Evolutionary conservation across 2,888 invertebrate genomes (phyloP).

Genomic region (Aphidoletes aphidimyza): DNA sequence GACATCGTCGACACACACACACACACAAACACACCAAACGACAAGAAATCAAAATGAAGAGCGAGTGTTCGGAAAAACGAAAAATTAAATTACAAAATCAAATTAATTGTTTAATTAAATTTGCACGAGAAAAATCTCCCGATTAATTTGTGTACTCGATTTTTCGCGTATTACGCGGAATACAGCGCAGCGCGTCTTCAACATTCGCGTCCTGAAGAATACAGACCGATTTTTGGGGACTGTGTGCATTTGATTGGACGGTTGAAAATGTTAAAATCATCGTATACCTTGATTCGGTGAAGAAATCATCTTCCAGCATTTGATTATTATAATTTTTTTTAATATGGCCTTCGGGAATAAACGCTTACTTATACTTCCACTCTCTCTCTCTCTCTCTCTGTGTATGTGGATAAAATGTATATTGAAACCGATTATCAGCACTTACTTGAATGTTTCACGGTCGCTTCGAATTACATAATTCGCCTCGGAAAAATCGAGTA

Average conservation of each 20-base stretch:
- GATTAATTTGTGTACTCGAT: neutral
- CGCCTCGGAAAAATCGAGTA: neutral
- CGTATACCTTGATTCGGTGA: too few species aligned
- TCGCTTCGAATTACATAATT: neutral
- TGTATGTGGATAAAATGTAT: too few species aligned
- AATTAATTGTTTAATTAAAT: conserved; percentile 54
- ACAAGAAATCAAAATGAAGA: neutral
- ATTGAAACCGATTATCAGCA: conserved; percentile 32
- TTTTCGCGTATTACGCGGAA: neutral
- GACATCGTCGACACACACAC: neutral
- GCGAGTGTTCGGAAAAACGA: neutral
- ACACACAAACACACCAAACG: neutral
- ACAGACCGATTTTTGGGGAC: too few species aligned
- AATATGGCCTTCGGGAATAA: conserved; percentile 42
- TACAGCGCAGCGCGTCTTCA: too few species aligned
- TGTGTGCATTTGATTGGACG: neutral
- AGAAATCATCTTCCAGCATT: too few species aligned
- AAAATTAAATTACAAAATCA: conserved; percentile 52
- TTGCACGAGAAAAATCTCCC: conserved; percentile 34
- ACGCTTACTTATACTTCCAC: too few species aligned
- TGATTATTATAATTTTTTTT: neutral
- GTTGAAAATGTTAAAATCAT: neutral
- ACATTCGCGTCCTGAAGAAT: too few species aligned
- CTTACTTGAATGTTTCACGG: neutral
- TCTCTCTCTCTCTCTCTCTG: neutral